A percentile compares a stretch with the other conserved stretches of the same genome.
phyloP scores from a whole-genome alignment of 1,140 invertebrate genomes.

The Bombus sylvicola region DNA sequence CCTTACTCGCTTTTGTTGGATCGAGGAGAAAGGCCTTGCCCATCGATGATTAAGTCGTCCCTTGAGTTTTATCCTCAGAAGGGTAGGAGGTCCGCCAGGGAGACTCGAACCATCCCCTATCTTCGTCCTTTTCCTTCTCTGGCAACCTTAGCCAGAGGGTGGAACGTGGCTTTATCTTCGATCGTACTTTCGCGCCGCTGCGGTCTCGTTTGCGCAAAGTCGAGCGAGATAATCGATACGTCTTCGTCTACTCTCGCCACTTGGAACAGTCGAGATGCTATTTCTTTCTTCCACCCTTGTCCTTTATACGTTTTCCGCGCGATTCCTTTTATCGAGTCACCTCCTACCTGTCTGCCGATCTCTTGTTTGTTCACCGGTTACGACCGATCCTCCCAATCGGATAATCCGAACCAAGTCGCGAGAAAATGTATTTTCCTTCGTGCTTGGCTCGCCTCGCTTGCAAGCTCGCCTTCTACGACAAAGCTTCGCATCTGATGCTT shows the following conservation, averaged over 20 bases:
- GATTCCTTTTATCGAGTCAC: slow-evolving; percentile 25
- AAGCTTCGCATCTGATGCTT: too few relatives aligned
- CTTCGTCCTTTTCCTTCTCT: slow-evolving; percentile 10
- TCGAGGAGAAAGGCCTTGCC: slow-evolving; percentile 19
- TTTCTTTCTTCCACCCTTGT: slow-evolving; percentile 47
- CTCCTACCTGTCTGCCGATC: neutral
- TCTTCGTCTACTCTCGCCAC: slow-evolving; percentile 65
- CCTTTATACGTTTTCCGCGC: slow-evolving; percentile 27
- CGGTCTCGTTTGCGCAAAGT: slow-evolving; percentile 71
- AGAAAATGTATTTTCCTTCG: neutral
- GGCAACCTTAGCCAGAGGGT: neutral
- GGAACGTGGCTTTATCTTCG: slow-evolving; percentile 67
- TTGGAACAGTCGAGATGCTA: slow-evolving; percentile 50
- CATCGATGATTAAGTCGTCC: slow-evolving; percentile 66
- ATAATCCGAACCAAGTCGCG: neutral
- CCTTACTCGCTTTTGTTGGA: slow-evolving; percentile 43
- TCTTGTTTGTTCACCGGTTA: neutral
- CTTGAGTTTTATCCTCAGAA: slow-evolving; percentile 58
- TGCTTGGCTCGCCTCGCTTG: too few relatives aligned
- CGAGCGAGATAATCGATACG: slow-evolving; percentile 68
- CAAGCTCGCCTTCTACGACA: neutral
- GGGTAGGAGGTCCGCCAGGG: slow-evolving; percentile 31
- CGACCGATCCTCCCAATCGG: neutral
- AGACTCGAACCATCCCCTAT: slow-evolving; percentile 35
- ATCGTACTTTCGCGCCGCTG: slow-evolving; percentile 66